A percentile compares a stretch with the other conserved stretches of the same genome.
These are phyloP conservation scores for Lepetodrilus schrolli DNA, from an alignment of 2,888 invertebrate genomes.

Conservation along the genomic window DNA sequence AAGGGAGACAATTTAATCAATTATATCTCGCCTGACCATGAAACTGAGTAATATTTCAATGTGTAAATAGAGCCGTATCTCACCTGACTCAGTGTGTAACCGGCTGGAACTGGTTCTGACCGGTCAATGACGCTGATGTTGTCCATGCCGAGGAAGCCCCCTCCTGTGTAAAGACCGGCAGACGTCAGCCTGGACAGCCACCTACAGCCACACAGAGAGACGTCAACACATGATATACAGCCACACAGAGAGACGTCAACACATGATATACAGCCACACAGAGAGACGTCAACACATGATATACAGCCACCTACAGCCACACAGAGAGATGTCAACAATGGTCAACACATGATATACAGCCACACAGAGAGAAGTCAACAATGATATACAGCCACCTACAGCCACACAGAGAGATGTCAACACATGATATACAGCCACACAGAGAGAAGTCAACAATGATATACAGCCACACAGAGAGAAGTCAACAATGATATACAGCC, in stretches of 20 bases:
- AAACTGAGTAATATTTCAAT: no score
- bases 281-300: background rate
- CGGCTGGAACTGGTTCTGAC: slow-evolving; percentile 33
- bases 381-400: slow-evolving; percentile 31
- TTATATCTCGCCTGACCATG: no score
- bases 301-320: no score
- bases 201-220: slow-evolving; percentile 10
- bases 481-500: background rate
- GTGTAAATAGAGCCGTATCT: no score
- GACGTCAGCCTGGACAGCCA: slow-evolving; percentile 23
- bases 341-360: background rate
- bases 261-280: background rate
- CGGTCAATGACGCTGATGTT: slow-evolving; percentile 73
- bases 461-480: background rate
- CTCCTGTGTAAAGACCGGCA: slow-evolving; percentile 11
- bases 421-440: background rate
- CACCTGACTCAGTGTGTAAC: slow-evolving; percentile 42
- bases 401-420: background rate
- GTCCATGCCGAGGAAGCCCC: slow-evolving; percentile 63
- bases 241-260: background rate
- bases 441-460: background rate
- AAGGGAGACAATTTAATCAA: no score
- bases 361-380: background rate
- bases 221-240: background rate
- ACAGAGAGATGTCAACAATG: no score